Evolutionary conservation across 2,113 vertebrate genomes (phyloP).

Genomic region (Chaetura pelagica): DNA sequence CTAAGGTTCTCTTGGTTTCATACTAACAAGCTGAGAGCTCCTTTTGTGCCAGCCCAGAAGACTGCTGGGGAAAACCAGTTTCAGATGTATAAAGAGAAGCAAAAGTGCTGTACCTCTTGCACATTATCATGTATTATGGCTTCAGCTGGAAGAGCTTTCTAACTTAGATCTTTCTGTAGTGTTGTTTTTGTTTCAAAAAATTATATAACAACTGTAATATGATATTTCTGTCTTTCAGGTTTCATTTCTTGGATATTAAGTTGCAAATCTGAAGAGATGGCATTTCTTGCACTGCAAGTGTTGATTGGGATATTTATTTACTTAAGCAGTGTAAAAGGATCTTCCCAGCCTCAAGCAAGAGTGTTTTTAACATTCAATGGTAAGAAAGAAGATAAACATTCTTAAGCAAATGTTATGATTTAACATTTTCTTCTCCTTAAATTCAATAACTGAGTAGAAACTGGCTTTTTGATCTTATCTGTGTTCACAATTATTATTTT

Average conservation of each 20-base stretch:
- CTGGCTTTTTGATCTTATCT: background rate
- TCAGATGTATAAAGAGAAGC: background rate
- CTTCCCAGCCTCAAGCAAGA: constrained; percentile 80
- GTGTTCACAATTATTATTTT: background rate
- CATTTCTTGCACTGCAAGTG: constrained; percentile 53
- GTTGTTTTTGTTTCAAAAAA: background rate
- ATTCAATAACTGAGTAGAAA: background rate
- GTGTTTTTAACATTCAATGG: constrained; percentile 82
- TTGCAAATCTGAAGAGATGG: constrained; percentile 74
- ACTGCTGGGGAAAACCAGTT: background rate
- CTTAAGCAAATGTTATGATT: constrained; percentile 54
- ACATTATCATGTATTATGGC: background rate
- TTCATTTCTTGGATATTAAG: constrained; percentile 65
- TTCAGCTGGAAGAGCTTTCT: background rate
- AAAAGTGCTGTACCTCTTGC: constrained; percentile 40
- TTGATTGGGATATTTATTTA: constrained; percentile 77
- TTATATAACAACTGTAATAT: constrained; percentile 6
- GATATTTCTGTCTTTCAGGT: constrained; percentile 69
- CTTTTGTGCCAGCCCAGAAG: background rate
- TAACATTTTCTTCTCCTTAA: background rate
- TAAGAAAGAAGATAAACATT: constrained; percentile 76
- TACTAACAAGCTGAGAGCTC: background rate
- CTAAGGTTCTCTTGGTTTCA: background rate
- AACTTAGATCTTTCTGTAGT: background rate
- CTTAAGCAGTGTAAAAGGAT: constrained; percentile 73